Evolutionary conservation across 1,140 invertebrate genomes (phyloP), one percentile per base, ranked within the genome.

Genomic region (Dreissena rostriformis): DNA sequence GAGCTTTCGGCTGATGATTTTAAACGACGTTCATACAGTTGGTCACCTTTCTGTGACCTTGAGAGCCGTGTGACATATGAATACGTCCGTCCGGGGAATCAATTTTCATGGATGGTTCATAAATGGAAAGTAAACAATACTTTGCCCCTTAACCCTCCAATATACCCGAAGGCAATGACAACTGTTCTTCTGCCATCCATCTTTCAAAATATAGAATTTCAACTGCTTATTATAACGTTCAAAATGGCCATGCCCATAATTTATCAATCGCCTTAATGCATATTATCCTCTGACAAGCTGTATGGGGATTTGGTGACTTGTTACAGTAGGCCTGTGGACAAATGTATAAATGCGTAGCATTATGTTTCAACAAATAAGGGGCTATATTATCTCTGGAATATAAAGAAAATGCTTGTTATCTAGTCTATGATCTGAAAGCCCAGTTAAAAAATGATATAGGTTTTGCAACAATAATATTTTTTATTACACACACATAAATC

Each of bases 61-160:
- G 12, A 28, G 52, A 79, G 77, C 70, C 77, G 70, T 14, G 51
- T 68, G 65, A 79, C 77, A 70, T 26, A 53, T 79, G 77, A 79
- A 79, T 71, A 49, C 29, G 17, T 22, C 70, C 77, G 49, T 51
- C 70, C 77, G 24, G 77, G 19, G n/a, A 22, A 71, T 79, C 65
- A 61, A 79, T 68, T 79, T 53, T 66, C 26, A 15, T 71, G 6
- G 77, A 79, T 53, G 68, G 77, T 28, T 79, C 57, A 79, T 79
- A 79, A 79, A 79, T 79, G 77, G 52, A 79, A 79, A 67, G 70
- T 79, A 79, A 79, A 79, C 77, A 79, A 53, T 28, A 11, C 51
- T 39, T n/a, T 19, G 22, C 57, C 57, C 17, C 17, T 61, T n/a
- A 61, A 61, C 17, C 2, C 57, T 61, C 17, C 4, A 11, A 2